These are phyloP conservation scores for Natrix natrix DNA, from an alignment of 2,797 vertebrate genomes.

Conservation along the genomic window DNA sequence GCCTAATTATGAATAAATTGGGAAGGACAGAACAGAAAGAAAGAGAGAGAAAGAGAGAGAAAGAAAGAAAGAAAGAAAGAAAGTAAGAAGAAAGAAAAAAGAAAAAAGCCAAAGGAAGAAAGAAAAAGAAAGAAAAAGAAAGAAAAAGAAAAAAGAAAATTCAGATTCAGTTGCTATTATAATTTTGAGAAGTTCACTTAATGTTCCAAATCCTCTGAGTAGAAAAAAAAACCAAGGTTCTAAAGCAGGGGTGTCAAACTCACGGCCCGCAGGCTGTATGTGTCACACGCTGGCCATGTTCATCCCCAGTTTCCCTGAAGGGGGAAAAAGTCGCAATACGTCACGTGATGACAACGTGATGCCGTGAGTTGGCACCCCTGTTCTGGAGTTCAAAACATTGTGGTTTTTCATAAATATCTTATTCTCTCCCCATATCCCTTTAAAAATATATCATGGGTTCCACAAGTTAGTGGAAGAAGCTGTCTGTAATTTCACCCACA, in stretches of 20 bases:
- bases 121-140: too few species aligned
- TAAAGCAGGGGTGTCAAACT: background rate
- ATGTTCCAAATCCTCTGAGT: background rate
- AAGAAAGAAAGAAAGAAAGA: accelerated
- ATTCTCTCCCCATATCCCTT: background rate
- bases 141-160: background rate
- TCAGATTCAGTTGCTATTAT: background rate
- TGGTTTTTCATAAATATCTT: background rate
- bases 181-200: background rate
- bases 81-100: background rate
- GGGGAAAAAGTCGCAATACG: background rate
- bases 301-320: background rate
- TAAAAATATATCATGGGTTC: background rate
- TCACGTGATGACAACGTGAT: background rate
- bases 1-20: background rate
- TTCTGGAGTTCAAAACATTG: background rate
- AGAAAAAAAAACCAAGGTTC: background rate
- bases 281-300: too few species aligned
- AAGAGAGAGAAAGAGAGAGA: too few species aligned
- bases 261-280: accelerated
- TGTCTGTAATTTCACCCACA: background rate
- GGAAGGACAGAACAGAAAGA: background rate
- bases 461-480: background rate
- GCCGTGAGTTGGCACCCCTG: background rate
- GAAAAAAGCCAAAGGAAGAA: too few species aligned